Evolutionary conservation across 2,888 invertebrate species (phyloP).

Genomic region (Exephanes ischioxanthus): DNA sequence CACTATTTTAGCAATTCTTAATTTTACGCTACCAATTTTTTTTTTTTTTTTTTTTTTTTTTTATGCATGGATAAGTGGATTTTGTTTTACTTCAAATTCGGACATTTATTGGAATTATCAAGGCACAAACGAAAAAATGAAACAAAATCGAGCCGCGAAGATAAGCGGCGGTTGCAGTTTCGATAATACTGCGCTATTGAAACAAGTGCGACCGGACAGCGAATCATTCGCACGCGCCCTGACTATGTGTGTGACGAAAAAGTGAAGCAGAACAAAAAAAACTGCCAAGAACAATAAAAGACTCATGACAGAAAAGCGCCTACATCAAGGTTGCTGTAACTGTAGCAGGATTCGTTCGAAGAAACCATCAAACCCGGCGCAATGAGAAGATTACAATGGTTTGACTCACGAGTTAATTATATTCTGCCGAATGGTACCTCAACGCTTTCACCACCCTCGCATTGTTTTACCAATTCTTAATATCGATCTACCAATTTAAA

Average conservation of each 20-base stretch:
- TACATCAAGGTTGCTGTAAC: constrained; percentile 24
- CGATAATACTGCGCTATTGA: neutral
- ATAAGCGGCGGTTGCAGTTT: neutral
- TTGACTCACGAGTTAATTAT: constrained; percentile 10
- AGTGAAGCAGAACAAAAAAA: neutral
- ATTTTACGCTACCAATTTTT: neutral
- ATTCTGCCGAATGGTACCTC: neutral
- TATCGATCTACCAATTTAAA: too few relatives aligned
- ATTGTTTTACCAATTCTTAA: neutral
- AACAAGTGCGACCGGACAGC: neutral
- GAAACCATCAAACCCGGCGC: neutral
- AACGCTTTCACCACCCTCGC: neutral
- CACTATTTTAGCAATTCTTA: neutral
- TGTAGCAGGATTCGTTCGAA: neutral
- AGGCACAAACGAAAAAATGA: neutral
- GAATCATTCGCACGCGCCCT: neutral
- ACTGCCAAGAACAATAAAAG: neutral
- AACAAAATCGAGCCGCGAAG: neutral
- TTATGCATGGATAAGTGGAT: too few relatives aligned
- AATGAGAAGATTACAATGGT: neutral
- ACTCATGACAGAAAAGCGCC: constrained; percentile 13
- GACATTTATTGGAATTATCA: neutral
- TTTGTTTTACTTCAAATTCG: too few relatives aligned
- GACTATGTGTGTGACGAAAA: neutral
- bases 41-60: neutral